Conservation (phyloP, 2,113 vertebrate genomes). For the Ptilonorhynchus violaceus region DNA sequence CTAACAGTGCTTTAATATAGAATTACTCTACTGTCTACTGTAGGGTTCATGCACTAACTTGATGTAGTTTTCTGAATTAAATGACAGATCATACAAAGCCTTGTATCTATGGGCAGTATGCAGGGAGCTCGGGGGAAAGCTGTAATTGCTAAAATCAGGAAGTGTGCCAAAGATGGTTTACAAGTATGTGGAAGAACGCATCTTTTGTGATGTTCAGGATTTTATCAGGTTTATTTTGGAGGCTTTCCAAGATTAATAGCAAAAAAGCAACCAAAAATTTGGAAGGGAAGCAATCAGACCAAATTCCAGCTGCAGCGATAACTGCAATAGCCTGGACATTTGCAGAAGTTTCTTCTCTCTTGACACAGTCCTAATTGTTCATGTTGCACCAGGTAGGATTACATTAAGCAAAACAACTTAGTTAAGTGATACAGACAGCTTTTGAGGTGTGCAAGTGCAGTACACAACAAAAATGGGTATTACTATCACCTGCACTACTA, state of each 20-base stretch:
- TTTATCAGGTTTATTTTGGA: constrained; percentile 49
- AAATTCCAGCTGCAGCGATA: background rate
- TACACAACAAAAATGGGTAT: background rate
- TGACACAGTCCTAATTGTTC: background rate
- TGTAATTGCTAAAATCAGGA: background rate
- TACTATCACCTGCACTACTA: background rate
- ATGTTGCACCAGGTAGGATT: background rate
- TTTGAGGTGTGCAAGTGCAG: background rate
- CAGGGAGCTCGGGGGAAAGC: background rate
- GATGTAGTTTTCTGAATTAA: background rate
- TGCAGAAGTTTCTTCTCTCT: background rate
- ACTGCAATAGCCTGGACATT: background rate
- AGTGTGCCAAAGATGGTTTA: background rate
- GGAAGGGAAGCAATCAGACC: background rate
- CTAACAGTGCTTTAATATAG: background rate
- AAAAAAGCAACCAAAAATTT: background rate
- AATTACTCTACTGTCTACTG: background rate
- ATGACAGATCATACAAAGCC: background rate
- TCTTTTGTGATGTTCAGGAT: constrained; percentile 21
- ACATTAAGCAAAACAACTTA: background rate
- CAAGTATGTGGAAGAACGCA: background rate
- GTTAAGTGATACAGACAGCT: background rate
- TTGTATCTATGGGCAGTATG: background rate
- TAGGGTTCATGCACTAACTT: background rate
- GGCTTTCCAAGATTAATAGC: background rate